Conservation (phyloP, 2,113 vertebrate species). For the Gnathonemus echidnorhynchus region DNA sequence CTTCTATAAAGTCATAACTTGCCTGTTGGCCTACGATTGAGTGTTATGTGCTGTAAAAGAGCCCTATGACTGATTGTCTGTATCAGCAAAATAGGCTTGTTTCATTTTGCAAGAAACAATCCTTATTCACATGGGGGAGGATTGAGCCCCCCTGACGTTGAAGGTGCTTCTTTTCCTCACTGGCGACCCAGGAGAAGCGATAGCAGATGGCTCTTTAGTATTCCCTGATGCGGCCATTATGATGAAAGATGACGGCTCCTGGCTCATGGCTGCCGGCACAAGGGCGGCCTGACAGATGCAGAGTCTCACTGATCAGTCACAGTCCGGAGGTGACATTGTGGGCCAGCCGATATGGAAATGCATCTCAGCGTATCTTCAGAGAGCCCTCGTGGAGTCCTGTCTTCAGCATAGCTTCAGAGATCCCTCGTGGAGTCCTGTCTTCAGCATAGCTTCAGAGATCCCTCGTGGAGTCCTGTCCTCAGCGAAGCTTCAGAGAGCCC, state of each 20-base stretch:
- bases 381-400: neutral
- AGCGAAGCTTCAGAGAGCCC: too few relatives aligned
- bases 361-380: neutral
- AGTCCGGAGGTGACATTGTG: slow-evolving; percentile 16
- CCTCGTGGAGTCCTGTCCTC: too few relatives aligned
- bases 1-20: neutral
- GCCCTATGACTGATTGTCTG: neutral
- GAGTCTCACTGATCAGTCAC: slow-evolving; percentile 14
- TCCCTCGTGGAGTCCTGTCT: too few relatives aligned
- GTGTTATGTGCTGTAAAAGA: neutral
- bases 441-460: neutral
- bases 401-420: neutral
- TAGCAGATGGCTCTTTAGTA: slow-evolving; percentile 22
- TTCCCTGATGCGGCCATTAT: slow-evolving; percentile 12
- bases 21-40: neutral
- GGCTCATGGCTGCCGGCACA: slow-evolving; percentile 1
- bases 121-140: neutral
- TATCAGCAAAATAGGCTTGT: slow-evolving; percentile 10
- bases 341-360: slow-evolving; percentile 13
- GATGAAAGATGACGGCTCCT: slow-evolving; percentile 13
- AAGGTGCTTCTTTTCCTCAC: neutral
- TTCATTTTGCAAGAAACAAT: slow-evolving; percentile 6
- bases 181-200: neutral
- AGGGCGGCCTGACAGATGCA: slow-evolving; percentile 10
- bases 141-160: neutral